Evolutionary conservation across 1,140 invertebrate genomes (phyloP).

Genomic region (Dufourea novaeangliae): DNA sequence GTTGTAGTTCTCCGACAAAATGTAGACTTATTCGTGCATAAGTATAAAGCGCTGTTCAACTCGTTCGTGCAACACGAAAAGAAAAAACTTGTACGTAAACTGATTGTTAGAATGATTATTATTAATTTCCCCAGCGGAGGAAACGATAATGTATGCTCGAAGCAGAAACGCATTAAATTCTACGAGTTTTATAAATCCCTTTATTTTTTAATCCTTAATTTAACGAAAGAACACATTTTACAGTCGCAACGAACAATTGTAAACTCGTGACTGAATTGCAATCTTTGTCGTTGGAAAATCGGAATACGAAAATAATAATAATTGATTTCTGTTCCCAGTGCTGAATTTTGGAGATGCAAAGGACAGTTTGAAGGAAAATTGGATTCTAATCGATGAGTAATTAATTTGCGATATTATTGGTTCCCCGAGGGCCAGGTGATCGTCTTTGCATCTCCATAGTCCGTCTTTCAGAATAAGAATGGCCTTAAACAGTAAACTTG

Average conservation of each 20-base stretch:
- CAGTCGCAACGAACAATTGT: neutral
- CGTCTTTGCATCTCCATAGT: constrained; percentile 46
- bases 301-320: constrained; percentile 34
- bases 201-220: neutral
- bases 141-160: constrained; percentile 17
- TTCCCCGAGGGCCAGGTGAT: neutral
- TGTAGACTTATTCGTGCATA: constrained; percentile 32
- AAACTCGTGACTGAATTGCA: neutral
- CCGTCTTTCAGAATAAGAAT: constrained; percentile 55
- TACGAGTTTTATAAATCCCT: constrained; percentile 24
- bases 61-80: constrained; percentile 44
- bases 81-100: constrained; percentile 10
- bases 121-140: constrained; percentile 15
- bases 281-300: constrained; percentile 3
- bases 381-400: constrained; percentile 18
- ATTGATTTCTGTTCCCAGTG: constrained; percentile 42
- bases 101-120: constrained; percentile 31
- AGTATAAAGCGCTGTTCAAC: constrained; percentile 30
- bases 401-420: constrained; percentile 12
- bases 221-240: neutral
- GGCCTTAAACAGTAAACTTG: constrained; percentile 57
- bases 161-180: constrained; percentile 22
- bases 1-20: constrained; percentile 40
- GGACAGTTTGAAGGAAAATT: constrained; percentile 29
- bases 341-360: constrained; percentile 52